Evolutionary conservation across 1,140 invertebrate genomes (phyloP), one percentile per base, ranked within the genome.

Genomic region (Alviniconcha marisindica): DNA sequence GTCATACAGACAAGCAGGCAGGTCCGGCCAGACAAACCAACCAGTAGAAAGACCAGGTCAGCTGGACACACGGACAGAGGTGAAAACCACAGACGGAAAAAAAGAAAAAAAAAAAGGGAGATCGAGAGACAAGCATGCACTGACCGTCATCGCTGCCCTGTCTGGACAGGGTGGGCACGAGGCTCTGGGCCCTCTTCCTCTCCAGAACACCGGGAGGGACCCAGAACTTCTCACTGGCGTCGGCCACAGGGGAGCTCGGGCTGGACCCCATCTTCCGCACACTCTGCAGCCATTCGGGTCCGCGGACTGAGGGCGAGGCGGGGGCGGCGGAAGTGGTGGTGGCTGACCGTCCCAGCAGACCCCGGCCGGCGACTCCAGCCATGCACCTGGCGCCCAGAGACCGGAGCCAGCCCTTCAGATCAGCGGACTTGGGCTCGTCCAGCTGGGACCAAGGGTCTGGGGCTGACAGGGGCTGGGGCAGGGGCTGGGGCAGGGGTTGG

Each of bases 181-280:
- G 78, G 82, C 89, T 90, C 83, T 90, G 89, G 0, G 88, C 89
- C 28, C 89, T 51, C 81, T 90, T 90, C 73, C 89, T 77, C 71
- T 89, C 87, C 33, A 89, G 24, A 1, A 90, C 88, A 7, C 79
- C 84, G 0, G 88, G 89, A 4, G 89, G 89, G 28, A 90, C 89
- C 89, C 89, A 90, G 81, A 90, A 90, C 78, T 87, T 88, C 77
- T 90, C 88, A 82, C 87, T 89, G 56, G 87, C 86, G 69, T 89
- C 87, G 33, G 89, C 87, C 40, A 86, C 86, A 28, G 88, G 88
- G 0, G 84, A 83, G 40, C 83, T 86, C 31, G 85, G 85, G 81
- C 81, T 89, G 44, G 87, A 88, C 42, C 87, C 88, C 87, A 88
- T 90, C 48, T 83, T 87, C 51, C 82, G 83, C 28, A 71, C 84